Evolutionary conservation across 2,113 vertebrate species (phyloP), one percentile per base, ranked within the genome.

Genomic region (Penelope pileata): DNA sequence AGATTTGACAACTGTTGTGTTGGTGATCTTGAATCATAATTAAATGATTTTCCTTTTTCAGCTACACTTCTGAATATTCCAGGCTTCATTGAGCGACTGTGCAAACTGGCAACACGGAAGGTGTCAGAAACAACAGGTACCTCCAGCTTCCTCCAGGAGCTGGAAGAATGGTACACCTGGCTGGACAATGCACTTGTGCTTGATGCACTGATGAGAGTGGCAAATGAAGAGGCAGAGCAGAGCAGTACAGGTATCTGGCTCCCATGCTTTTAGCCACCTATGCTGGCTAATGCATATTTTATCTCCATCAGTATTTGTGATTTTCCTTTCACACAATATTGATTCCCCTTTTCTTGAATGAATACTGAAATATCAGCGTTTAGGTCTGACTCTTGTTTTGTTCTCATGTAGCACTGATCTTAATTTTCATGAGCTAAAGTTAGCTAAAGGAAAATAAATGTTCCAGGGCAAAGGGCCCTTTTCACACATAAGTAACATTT

Each of bases 81-180:
- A 36, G 99, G 99, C 69, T 99, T 99, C 90, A 99, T 99, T 12
- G 99, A 99, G 95, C 97, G 99, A 2, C 94, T 99, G 70, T 99
- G 99, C 97, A 99, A 99, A 63, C 97, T 99, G 94, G 99, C 99
- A 34, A 99, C 99, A 6, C 93, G 99, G 58, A 99, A 99, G 76
- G 99, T 99, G 36, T 99, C 99, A 4, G 99, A 99, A 94, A 99
- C 99, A 30, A 98, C 99, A 0, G 99, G 98, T 48, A 98, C 98
- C 43, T 98, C 98, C 29, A 99, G 98, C 96, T 99, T 99, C 92
- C 98, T 99, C 66, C 99, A 99, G 97, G 99, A 99, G 94, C 82
- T 99, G 92, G 99, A 99, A 79, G 99, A 99, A 77, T 99, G 99
- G 99, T 99, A 99, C 97, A 99, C 99, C 1, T 99, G 99, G 99